A percentile compares a stretch with the other conserved stretches of the same genome.
phyloP scores from a whole-genome alignment of 64 coral and sea anemone species.

The Pocillopora damicornis region DNA sequence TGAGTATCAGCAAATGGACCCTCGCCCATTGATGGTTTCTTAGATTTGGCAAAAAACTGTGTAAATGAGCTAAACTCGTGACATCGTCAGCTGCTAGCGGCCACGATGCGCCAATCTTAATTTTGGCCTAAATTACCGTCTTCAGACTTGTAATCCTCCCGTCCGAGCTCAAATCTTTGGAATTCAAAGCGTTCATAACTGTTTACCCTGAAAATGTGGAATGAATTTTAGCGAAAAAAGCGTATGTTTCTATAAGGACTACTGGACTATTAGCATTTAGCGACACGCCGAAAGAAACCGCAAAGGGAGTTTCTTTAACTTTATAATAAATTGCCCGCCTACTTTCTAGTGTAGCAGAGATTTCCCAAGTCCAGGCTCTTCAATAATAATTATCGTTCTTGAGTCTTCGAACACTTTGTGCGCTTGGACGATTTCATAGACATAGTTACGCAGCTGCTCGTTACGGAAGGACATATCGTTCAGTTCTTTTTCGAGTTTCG shows the following conservation, averaged over 20 bases:
- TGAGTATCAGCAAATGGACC: conserved; percentile 9
- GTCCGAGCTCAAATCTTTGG: neutral
- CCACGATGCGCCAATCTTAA: neutral
- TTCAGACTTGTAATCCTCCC: neutral
- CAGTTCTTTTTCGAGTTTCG: no score
- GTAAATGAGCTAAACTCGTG: no score
- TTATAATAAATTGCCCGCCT: neutral
- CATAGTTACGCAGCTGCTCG: no score
- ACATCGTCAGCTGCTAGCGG: neutral
- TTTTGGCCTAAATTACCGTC: neutral
- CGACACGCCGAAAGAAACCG: neutral
- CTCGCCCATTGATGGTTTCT: neutral
- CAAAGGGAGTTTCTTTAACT: neutral
- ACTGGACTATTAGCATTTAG: neutral
- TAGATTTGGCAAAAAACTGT: no score
- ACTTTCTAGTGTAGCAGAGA: neutral
- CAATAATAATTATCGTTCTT: neutral
- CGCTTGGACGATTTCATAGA: no score
- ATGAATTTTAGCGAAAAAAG: neutral
- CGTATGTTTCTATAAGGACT: neutral
- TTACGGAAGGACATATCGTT: no score
- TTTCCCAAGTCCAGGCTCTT: neutral
- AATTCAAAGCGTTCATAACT: neutral
- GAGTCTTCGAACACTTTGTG: no score
- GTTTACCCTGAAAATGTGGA: no score